A percentile compares a stretch with the other conserved stretches of the same genome.
Conservation (phyloP, 2,797 vertebrate genomes). For the Erpetoichthys calabaricus region DNA sequence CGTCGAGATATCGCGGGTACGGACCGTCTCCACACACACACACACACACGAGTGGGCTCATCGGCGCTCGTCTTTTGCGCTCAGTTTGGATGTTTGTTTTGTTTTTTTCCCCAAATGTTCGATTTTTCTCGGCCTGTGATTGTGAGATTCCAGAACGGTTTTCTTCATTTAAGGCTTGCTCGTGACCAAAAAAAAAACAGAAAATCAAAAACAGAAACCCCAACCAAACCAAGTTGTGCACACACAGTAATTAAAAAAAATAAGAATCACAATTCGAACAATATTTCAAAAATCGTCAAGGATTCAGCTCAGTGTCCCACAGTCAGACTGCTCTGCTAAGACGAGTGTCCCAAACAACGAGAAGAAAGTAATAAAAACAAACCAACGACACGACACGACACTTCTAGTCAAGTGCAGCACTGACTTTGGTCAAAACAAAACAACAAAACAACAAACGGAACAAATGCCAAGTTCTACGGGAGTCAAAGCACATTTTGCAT, state of each 20-base stretch:
- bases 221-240: too few species aligned
- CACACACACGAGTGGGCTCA: constrained; percentile 72
- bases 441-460: constrained; percentile 44
- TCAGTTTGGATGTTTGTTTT: constrained; percentile 37
- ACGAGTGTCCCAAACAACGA: constrained; percentile 50
- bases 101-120: constrained; percentile 56
- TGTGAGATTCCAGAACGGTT: constrained; percentile 63
- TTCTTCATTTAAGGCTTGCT: constrained; percentile 75
- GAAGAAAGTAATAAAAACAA: constrained; percentile 50
- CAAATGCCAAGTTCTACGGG: constrained; percentile 64
- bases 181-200: constrained; percentile 65
- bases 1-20: constrained; percentile 9
- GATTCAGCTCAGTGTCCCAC: constrained; percentile 72
- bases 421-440: constrained; percentile 77
- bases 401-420: constrained; percentile 68
- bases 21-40: constrained; percentile 65
- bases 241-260: too few species aligned
- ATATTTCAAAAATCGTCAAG: constrained; percentile 35
- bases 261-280: too few species aligned
- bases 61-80: constrained; percentile 8
- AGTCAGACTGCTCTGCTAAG: constrained; percentile 70
- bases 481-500: constrained; percentile 96
- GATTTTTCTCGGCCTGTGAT: constrained; percentile 62
- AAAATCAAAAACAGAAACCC: constrained; percentile 41
- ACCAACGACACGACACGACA: constrained; percentile 49